Evolutionary conservation across 2,888 invertebrate genomes (phyloP).

Genomic region (Caenorhabditis sp.): DNA sequence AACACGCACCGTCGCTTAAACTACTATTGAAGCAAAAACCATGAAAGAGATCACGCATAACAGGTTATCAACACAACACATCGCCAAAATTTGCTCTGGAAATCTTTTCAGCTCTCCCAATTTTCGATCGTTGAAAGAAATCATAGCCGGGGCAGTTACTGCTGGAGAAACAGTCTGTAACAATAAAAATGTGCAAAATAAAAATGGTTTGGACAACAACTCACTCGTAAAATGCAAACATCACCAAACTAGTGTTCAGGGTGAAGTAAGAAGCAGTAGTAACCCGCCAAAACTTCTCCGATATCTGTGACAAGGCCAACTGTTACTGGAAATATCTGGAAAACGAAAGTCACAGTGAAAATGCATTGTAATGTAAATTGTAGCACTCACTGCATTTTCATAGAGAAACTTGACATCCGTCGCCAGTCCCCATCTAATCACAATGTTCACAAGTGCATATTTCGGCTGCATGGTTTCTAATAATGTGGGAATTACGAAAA

Average conservation of each 20-base stretch:
- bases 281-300: slow-evolving; percentile 46
- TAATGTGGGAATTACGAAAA: slow-evolving; percentile 45
- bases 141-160: slow-evolving; percentile 54
- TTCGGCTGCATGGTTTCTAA: slow-evolving; percentile 51
- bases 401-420: slow-evolving; percentile 47
- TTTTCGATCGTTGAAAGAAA: slow-evolving; percentile 35
- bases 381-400: slow-evolving; percentile 50
- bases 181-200: too few relatives aligned
- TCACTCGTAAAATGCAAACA: slow-evolving; percentile 51
- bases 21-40: slow-evolving; percentile 50
- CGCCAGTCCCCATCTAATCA: slow-evolving; percentile 57
- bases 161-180: slow-evolving; percentile 56
- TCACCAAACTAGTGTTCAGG: slow-evolving; percentile 44
- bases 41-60: slow-evolving; percentile 49
- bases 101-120: slow-evolving; percentile 32
- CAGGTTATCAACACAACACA: slow-evolving; percentile 49
- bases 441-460: slow-evolving; percentile 50
- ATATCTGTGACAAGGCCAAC: slow-evolving; percentile 40
- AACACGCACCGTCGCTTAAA: too few relatives aligned
- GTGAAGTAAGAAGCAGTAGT: slow-evolving; percentile 49
- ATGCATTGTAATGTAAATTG: too few relatives aligned
- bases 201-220: not conserved
- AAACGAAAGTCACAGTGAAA: too few relatives aligned
- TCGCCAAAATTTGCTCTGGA: slow-evolving; percentile 45
- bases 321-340: slow-evolving; percentile 44